Percentiles rank a stretch among this genome's conserved stretches.
Evolutionary conservation across 2,113 vertebrate genomes (phyloP).

Genomic region (Eclectus roratus): DNA sequence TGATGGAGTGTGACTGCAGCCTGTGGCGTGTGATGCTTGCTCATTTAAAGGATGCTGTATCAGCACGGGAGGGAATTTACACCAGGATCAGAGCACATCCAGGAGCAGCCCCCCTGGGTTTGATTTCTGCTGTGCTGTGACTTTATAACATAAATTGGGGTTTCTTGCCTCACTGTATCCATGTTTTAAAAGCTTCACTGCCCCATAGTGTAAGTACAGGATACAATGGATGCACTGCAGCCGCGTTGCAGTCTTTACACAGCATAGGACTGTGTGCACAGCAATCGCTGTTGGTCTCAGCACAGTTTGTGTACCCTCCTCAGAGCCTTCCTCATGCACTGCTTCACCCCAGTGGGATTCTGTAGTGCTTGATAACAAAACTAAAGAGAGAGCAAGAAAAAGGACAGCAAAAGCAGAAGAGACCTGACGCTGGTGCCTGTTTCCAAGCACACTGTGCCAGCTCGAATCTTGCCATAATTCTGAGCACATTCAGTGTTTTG

Average conservation of each 20-base stretch:
- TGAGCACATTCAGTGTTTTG: not conserved
- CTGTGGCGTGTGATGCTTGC: rapidly evolving
- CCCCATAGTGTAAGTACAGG: not conserved
- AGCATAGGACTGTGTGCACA: rapidly evolving
- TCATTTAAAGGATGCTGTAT: rapidly evolving
- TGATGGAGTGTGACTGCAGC: not conserved
- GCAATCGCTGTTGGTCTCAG: not conserved
- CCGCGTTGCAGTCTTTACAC: not conserved
- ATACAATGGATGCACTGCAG: not conserved
- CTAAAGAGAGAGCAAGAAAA: not conserved
- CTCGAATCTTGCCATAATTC: not conserved
- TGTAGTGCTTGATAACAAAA: not conserved
- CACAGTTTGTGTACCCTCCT: not conserved
- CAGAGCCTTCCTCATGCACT: rapidly evolving
- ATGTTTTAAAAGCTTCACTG: not conserved
- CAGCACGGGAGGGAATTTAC: not conserved
- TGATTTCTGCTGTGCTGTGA: rapidly evolving
- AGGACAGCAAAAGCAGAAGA: not conserved
- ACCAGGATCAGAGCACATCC: not conserved
- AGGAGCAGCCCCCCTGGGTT: not conserved
- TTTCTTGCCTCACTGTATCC: not conserved
- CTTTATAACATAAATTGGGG: rapidly evolving
- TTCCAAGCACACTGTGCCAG: not conserved
- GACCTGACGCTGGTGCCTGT: not conserved
- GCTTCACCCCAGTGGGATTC: not conserved